Conservation (phyloP, 2,113 vertebrate species). For the Eidolon helvum region DNA sequence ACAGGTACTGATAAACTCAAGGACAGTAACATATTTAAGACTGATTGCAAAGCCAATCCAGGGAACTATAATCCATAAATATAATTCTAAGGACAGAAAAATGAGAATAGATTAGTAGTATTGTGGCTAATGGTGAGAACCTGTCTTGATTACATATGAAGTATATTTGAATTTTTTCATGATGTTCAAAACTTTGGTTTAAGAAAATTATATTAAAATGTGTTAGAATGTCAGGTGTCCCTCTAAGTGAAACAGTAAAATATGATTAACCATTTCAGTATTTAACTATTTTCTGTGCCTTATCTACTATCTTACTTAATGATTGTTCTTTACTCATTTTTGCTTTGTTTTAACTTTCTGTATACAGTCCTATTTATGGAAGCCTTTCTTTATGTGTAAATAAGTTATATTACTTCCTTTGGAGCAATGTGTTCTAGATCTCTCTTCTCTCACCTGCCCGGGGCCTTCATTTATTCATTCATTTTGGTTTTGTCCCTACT, state of each 20-base stretch:
- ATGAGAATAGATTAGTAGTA: neutral
- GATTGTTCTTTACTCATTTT: neutral
- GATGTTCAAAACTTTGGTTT: neutral
- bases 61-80: neutral
- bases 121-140: neutral
- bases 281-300: neutral
- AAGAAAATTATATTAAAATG: neutral
- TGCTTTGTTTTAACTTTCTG: neutral
- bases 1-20: neutral
- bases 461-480: neutral
- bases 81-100: neutral
- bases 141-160: neutral
- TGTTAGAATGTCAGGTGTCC: neutral
- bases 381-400: neutral
- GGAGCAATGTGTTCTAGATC: accelerated
- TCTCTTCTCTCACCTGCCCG: accelerated
- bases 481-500: neutral
- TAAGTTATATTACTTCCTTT: neutral
- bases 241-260: neutral
- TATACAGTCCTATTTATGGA: neutral
- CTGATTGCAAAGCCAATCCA: neutral
- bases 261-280: neutral
- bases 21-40: neutral
- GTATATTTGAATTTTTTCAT: neutral
- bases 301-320: neutral